phyloP scores from a whole-genome alignment of 2,888 invertebrate species.

The Agrochola macilenta region DNA sequence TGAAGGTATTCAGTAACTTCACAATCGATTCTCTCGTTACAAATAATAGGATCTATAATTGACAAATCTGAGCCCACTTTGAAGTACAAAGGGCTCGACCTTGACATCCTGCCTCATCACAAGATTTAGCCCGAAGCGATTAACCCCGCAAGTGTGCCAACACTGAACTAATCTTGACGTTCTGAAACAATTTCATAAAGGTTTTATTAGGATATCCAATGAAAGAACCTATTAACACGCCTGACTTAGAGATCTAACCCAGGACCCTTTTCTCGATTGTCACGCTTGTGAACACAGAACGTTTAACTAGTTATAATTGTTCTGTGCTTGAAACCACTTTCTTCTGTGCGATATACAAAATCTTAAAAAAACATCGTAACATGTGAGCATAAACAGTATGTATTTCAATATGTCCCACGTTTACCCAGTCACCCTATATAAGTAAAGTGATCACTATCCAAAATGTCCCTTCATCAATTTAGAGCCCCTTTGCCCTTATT shows the following conservation, averaged over 20 bases:
- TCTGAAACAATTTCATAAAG: background rate
- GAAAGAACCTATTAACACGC: background rate
- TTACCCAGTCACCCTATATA: conserved; percentile 3
- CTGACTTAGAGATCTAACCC: background rate
- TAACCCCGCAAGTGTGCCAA: background rate
- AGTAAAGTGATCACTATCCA: conserved; percentile 44
- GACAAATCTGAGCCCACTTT: background rate
- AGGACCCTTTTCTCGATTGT: background rate
- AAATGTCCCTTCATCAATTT: conserved; percentile 64
- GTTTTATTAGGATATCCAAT: background rate
- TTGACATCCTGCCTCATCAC: too few species aligned
- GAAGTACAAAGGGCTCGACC: background rate
- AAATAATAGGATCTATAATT: too few species aligned
- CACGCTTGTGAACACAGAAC: too few species aligned
- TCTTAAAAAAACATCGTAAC: background rate
- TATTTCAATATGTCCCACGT: background rate
- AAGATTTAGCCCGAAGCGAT: background rate
- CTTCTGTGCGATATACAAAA: too few species aligned
- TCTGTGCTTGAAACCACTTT: too few species aligned
- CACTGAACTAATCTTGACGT: background rate
- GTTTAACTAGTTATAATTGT: too few species aligned
- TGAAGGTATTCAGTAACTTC: background rate
- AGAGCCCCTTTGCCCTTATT: conserved; percentile 21
- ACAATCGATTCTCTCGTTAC: too few species aligned
- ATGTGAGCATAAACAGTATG: background rate